A percentile compares a stretch with the other conserved stretches of the same genome.
Conservation (phyloP, 2,113 vertebrate genomes). For the Grallaria varia region DNA sequence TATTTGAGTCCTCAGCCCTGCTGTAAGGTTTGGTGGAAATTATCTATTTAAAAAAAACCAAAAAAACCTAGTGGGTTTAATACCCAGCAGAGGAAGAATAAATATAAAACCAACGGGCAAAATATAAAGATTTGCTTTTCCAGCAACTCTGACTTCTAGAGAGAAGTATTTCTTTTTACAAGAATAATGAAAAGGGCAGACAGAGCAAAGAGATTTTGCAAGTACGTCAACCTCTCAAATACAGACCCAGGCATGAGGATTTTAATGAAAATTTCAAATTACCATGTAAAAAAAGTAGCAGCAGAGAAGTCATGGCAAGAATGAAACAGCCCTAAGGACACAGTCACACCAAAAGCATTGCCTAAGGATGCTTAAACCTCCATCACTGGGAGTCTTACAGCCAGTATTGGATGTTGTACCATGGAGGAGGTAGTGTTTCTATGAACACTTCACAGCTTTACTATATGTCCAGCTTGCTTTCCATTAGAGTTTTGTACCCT, state of each 20-base stretch:
- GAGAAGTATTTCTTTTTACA: not conserved
- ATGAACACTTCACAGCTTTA: not conserved
- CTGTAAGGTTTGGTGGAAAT: not conserved
- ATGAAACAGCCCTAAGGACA: not conserved
- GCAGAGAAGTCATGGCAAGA: not conserved
- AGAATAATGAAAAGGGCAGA: not conserved
- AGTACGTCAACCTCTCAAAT: not conserved
- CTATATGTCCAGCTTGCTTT: not conserved
- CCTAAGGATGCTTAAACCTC: not conserved
- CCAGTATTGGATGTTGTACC: not conserved
- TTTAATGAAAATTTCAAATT: not conserved
- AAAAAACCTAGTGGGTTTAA: not conserved
- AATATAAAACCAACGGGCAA: not conserved
- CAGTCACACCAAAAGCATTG: not conserved
- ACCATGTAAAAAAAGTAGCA: not conserved
- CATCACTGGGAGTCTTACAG: not conserved
- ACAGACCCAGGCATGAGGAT: not conserved
- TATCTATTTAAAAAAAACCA: not conserved
- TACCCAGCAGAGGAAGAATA: not conserved
- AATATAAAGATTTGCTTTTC: not conserved
- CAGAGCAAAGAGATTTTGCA: not conserved
- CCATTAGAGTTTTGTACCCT: not conserved
- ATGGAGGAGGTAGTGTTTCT: not conserved
- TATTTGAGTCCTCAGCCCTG: not conserved
- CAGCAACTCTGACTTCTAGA: not conserved